A percentile compares a stretch with the other conserved stretches of the same genome.
These are phyloP conservation scores for Mobula birostris DNA, from an alignment of 2,113 vertebrate species.

Conservation along the genomic window DNA sequence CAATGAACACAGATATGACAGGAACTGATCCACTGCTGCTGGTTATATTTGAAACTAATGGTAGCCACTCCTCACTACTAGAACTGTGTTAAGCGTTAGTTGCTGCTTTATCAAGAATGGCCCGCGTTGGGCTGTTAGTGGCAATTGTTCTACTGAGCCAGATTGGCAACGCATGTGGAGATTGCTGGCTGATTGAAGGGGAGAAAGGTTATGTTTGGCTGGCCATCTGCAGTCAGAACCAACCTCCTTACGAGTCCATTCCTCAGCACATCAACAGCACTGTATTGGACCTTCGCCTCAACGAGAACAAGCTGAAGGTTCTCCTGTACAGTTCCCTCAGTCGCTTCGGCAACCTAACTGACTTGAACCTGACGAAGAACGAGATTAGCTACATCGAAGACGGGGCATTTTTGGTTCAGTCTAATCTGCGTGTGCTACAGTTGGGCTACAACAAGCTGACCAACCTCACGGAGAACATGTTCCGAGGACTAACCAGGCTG, in stretches of 20 bases:
- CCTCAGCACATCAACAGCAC: slow-evolving; percentile 98
- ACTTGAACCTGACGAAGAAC: slow-evolving; percentile 97
- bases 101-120: background rate
- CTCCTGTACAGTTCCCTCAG: slow-evolving; percentile 88
- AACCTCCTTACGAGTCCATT: slow-evolving; percentile 94
- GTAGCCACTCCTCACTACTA: background rate
- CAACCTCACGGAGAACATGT: slow-evolving; percentile 91
- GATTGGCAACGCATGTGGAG: slow-evolving; percentile 61
- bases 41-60: background rate
- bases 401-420: slow-evolving; percentile 86
- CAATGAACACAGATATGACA: background rate
- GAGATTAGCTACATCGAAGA: slow-evolving; percentile 97
- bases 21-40: background rate
- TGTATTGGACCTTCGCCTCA: slow-evolving; percentile 88
- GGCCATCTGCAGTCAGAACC: slow-evolving; percentile 98
- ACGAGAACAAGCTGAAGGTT: slow-evolving; percentile 93
- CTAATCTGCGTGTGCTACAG: slow-evolving; percentile 90
- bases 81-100: background rate
- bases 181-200: slow-evolving; percentile 97
- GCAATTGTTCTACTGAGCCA: slow-evolving; percentile 50
- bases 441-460: slow-evolving; percentile 92
- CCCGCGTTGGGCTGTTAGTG: background rate
- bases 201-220: slow-evolving; percentile 97
- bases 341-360: slow-evolving; percentile 93
- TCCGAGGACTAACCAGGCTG: slow-evolving; percentile 84